These are phyloP conservation scores for Parapsyche elsis DNA, from an alignment of 1,140 invertebrate genomes.

Conservation along the genomic window DNA sequence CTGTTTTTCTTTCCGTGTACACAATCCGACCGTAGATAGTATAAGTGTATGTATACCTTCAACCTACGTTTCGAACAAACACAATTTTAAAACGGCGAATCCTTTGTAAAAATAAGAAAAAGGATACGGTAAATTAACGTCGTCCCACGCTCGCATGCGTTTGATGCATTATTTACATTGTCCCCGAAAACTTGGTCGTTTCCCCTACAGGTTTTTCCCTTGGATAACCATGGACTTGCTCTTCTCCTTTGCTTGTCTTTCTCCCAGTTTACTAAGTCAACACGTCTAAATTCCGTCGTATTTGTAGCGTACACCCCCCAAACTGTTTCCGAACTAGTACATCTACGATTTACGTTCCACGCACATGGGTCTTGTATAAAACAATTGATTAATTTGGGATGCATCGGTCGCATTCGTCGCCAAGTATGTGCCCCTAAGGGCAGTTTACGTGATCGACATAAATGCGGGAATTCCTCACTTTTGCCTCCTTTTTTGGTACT, in stretches of 20 bases:
- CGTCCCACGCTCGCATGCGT: slow-evolving; percentile 16
- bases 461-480: neutral
- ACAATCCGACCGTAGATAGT: no score
- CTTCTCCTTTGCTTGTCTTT: slow-evolving; percentile 22
- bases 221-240: neutral
- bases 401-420: neutral
- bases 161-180: slow-evolving; percentile 15
- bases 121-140: slow-evolving; percentile 11
- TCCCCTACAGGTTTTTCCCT: neutral
- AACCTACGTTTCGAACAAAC: no score
- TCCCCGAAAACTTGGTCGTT: neutral
- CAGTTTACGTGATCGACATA: slow-evolving; percentile 15
- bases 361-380: neutral
- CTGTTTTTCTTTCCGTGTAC: no score
- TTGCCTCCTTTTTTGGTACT: neutral
- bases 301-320: neutral
- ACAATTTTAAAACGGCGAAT: slow-evolving; percentile 4
- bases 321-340: neutral
- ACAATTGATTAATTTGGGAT: neutral
- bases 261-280: neutral
- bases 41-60: no score
- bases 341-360: neutral
- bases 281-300: neutral
- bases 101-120: neutral
- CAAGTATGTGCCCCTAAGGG: neutral